Percentiles rank a stretch among this genome's conserved stretches.
phyloP scores from a whole-genome alignment of 2,888 invertebrate species.

The Melieria crassipennis region DNA sequence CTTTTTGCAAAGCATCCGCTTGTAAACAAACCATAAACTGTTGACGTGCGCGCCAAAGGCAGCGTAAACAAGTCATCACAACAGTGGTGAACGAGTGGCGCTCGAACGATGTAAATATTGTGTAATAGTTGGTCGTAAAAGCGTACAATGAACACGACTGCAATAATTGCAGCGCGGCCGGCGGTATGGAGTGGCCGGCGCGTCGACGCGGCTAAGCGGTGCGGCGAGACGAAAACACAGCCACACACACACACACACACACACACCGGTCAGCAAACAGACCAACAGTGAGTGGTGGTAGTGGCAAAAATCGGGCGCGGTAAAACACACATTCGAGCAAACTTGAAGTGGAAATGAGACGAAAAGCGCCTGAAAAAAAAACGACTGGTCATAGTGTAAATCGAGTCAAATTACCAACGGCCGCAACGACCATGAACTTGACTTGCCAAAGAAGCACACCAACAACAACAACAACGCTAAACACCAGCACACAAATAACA shows the following conservation, averaged over 20 bases:
- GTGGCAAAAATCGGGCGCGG: background rate
- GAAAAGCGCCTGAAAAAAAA: background rate
- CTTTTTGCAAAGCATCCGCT: background rate
- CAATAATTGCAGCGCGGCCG: too few species aligned
- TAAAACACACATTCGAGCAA: constrained; percentile 4
- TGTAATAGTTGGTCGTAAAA: too few species aligned
- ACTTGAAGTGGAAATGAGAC: background rate
- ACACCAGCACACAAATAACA: constrained; percentile 25
- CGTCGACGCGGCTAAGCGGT: too few species aligned
- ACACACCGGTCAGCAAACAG: background rate
- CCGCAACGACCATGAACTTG: constrained; percentile 37
- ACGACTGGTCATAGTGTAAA: background rate
- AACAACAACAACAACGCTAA: constrained; percentile 18
- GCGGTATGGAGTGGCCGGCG: too few species aligned
- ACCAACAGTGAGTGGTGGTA: background rate
- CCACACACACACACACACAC: background rate
- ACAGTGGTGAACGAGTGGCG: too few species aligned
- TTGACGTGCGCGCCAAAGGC: background rate
- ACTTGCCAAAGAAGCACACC: constrained; percentile 33
- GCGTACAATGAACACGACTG: too few species aligned
- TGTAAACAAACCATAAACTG: background rate
- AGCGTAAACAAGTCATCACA: too few species aligned
- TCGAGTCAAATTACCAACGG: background rate
- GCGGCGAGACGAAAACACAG: background rate
- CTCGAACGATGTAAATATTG: too few species aligned